Percentiles rank a stretch among this genome's conserved stretches.
phyloP scores from a whole-genome alignment of 1,140 invertebrate genomes.

The Oedothorax gibbosus region DNA sequence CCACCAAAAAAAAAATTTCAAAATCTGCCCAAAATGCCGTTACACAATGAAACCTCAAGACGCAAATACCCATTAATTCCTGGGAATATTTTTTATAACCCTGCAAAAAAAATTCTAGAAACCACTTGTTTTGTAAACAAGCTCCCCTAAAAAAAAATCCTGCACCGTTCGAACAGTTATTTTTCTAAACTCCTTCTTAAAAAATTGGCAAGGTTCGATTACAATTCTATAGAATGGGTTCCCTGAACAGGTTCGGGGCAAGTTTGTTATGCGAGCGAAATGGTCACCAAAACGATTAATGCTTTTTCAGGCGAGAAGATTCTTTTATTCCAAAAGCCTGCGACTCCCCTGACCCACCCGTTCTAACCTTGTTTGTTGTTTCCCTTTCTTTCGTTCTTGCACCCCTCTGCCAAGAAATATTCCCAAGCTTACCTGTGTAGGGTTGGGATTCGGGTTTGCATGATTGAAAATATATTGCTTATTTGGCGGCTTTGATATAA shows the following conservation, averaged over 20 bases:
- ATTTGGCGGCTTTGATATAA: too few species aligned
- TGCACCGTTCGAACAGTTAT: too few species aligned
- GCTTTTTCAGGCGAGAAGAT: constrained; percentile 24
- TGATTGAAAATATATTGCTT: background rate
- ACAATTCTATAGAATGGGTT: background rate
- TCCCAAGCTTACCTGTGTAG: constrained; percentile 23
- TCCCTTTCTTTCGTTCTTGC: constrained; percentile 16
- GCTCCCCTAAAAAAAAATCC: too few species aligned
- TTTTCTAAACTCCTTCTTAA: background rate
- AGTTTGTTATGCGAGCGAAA: constrained; percentile 26
- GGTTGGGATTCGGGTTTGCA: background rate
- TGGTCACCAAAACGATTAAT: constrained; percentile 33
- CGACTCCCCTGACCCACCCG: constrained; percentile 40
- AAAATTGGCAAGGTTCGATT: constrained; percentile 10
- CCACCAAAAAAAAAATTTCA: too few species aligned
- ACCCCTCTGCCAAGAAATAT: constrained; percentile 34
- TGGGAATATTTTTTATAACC: too few species aligned
- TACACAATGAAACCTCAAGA: too few species aligned
- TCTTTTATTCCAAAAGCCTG: constrained; percentile 8
- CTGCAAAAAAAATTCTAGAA: too few species aligned
- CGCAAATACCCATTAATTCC: too few species aligned
- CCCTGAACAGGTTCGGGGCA: constrained; percentile 15
- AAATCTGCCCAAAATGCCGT: too few species aligned
- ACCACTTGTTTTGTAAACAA: too few species aligned
- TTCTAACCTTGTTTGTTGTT: constrained; percentile 41